Evolutionary conservation across 2,888 invertebrate genomes (phyloP).

Genomic region (Falcaria lacertinaria): DNA sequence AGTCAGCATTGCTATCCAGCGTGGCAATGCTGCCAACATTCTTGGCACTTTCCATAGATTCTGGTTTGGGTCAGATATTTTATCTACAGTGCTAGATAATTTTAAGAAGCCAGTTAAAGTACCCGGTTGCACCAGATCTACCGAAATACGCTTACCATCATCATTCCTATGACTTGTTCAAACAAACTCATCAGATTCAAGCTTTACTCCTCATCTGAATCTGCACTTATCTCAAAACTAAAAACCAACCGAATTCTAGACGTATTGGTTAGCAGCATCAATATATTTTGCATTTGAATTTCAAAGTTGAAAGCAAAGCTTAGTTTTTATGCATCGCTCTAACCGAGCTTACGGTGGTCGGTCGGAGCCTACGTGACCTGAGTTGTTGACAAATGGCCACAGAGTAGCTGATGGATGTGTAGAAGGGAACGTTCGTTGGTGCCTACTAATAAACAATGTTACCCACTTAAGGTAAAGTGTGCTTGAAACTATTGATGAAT

Average conservation of each 20-base stretch:
- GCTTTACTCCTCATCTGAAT: conserved; percentile 5
- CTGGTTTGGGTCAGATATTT: no score
- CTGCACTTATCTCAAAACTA: conserved; percentile 11
- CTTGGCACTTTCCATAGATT: no score
- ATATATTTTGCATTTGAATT: conserved; percentile 70
- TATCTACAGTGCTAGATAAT: no score
- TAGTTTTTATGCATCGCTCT: conserved; percentile 76
- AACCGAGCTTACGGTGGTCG: conserved; percentile 74
- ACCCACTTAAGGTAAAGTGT: no score
- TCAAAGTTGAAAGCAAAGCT: conserved; percentile 71
- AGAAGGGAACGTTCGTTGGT: conserved; percentile 13
- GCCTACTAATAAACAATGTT: no score
- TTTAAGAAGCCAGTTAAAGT: no score
- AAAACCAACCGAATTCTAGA: conserved; percentile 39
- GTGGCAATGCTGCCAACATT: no score
- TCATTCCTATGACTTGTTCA: no score
- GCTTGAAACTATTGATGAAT: background rate
- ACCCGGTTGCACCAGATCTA: no score
- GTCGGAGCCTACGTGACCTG: conserved; percentile 62
- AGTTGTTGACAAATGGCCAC: conserved; percentile 52
- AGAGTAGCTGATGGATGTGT: conserved; percentile 25
- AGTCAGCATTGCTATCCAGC: no score
- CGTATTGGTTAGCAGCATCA: conserved; percentile 51
- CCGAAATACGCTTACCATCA: no score
- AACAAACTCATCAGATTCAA: conserved; percentile 10